Evolutionary conservation across 1,140 invertebrate species (phyloP), one percentile per base, ranked within the genome.

Genomic region (Trissolcus basalis): DNA sequence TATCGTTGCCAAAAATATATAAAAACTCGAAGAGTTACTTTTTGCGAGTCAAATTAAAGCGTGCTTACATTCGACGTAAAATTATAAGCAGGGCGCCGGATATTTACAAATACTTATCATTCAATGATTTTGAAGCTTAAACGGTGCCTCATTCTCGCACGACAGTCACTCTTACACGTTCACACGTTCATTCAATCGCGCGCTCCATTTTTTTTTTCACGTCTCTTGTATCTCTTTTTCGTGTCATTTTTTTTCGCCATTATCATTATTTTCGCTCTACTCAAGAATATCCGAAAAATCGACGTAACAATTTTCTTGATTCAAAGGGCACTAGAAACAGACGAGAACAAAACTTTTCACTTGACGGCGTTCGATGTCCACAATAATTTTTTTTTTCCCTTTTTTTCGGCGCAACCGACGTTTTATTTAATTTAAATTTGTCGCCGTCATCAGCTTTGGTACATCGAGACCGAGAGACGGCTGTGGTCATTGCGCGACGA

Each of bases 1-100:
- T 86, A 86, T 88, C 84, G 82, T 88, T 88, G 87, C 87, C 87
- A 88, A 88, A 88, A 88, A 88, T 88, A 88, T 88, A 86, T 87
- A 86, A 88, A 88, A 87, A 87, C 83, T 81, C 81, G 74, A 77
- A 84, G 83, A 87, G 82, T 83, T 82, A 82, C 78, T 80, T 77
- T 78, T 85, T 82, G 80, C 82, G 83, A 86, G 84, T 85, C 80
- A 85, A 87, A 87, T 87, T 6, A 82, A 86, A 87, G 85, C 82
- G 78, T 83, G 83, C 82, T 80, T 77, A 69, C 63, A 77, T 74
- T 27, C 64, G 63, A 78, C 77, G 74, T 80, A 83, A 80, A 84
- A 27, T 84, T 85, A 82, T 78, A 79, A 77, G 81, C 83, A 78
- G 84, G 85, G 86, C 85, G 84, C 83, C 83, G 83, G 82, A 79